Conservation (phyloP, 2,888 invertebrate species). For the Minunthozetes semirufus region DNA sequence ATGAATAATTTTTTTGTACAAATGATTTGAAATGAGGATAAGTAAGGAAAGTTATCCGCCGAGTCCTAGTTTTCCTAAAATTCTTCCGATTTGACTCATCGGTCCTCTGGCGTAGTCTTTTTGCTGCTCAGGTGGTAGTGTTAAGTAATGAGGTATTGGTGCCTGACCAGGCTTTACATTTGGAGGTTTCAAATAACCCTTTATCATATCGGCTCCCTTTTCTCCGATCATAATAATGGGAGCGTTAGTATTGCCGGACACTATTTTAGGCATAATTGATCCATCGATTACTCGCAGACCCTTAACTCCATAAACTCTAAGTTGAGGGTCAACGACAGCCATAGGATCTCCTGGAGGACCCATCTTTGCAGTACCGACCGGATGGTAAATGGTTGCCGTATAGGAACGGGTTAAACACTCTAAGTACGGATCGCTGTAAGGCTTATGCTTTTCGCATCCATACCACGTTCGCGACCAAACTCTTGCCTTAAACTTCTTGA, state of each 20-base stretch:
- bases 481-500: constrained; percentile 36
- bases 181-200: constrained; percentile 29
- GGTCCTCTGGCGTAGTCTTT: constrained; percentile 33
- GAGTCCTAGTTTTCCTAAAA: constrained; percentile 33
- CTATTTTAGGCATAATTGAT: constrained; percentile 79
- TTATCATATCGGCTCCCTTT: constrained; percentile 51
- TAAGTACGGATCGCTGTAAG: constrained; percentile 48
- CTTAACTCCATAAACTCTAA: constrained; percentile 55
- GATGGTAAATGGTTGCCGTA: constrained; percentile 41
- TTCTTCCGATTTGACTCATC: constrained; percentile 34
- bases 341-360: constrained; percentile 38
- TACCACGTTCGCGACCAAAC: constrained; percentile 38
- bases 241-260: constrained; percentile 82
- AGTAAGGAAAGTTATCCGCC: background rate
- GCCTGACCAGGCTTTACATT: constrained; percentile 31
- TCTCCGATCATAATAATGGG: constrained; percentile 88
- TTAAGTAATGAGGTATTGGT: constrained; percentile 35
- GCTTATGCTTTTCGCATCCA: constrained; percentile 54
- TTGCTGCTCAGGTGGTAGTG: constrained; percentile 28
- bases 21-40: background rate
- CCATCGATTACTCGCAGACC: constrained; percentile 77
- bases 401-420: constrained; percentile 40
- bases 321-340: constrained; percentile 41
- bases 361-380: constrained; percentile 41
- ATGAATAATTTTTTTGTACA: background rate